A percentile compares a stretch with the other conserved stretches of the same genome.
These are phyloP conservation scores for Steinernema khuongi DNA, from an alignment of 1,140 invertebrate genomes.

Conservation along the genomic window DNA sequence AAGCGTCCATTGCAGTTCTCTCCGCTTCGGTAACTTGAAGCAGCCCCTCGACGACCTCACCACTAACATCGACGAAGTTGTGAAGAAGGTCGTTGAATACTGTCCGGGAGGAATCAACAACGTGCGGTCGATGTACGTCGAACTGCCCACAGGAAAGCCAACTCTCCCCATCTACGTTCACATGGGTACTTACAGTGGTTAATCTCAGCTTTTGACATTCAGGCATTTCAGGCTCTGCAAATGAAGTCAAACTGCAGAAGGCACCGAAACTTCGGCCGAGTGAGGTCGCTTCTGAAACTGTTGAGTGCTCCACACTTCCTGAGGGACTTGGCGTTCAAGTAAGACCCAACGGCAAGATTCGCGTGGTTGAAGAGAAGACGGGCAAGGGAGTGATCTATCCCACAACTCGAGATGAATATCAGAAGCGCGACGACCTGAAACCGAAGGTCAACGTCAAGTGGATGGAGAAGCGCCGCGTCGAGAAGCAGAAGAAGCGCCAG, in stretches of 20 bases:
- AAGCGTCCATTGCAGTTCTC: conserved; percentile 24
- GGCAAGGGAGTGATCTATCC: conserved; percentile 29
- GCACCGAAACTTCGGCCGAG: conserved; percentile 2
- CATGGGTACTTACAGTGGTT: conserved; percentile 18
- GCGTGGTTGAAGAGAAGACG: conserved; percentile 29
- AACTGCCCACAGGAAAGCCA: conserved; percentile 13
- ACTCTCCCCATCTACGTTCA: conserved; percentile 37
- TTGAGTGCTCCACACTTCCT: conserved; percentile 34
- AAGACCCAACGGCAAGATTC: conserved; percentile 29
- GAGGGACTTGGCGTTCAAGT: conserved; percentile 34
- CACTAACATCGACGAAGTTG: conserved; percentile 26
- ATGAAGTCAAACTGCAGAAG: conserved; percentile 24
- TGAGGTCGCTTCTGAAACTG: conserved; percentile 12
- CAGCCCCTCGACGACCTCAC: conserved; percentile 27
- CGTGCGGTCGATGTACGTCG: conserved; percentile 31
- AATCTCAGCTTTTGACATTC: conserved; percentile 15
- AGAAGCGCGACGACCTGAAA: conserved; percentile 25
- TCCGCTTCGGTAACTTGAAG: conserved; percentile 31
- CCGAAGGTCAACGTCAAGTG: conserved; percentile 31
- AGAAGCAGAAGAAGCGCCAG: conserved; percentile 28
- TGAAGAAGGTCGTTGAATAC: conserved; percentile 22
- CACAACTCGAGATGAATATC: conserved; percentile 31
- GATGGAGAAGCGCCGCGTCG: conserved; percentile 35
- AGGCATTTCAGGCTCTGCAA: conserved; percentile 25
- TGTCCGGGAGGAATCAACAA: conserved; percentile 37